phyloP scores from a whole-genome alignment of 2,113 vertebrate genomes.

The Mormyrus iriodes region DNA sequence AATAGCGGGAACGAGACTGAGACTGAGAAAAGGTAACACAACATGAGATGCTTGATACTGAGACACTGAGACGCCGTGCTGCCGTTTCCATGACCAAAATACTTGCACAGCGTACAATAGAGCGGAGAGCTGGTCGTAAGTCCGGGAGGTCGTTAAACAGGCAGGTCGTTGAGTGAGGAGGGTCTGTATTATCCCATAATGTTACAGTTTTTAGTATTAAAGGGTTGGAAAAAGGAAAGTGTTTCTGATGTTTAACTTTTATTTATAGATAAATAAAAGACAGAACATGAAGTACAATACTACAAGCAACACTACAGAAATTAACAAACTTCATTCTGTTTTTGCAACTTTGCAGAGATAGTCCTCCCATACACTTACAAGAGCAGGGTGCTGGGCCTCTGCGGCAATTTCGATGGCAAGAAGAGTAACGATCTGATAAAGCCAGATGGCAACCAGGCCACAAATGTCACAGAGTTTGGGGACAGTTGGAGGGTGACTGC shows the following conservation, averaged over 20 bases:
- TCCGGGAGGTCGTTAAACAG: neutral
- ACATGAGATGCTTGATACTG: neutral
- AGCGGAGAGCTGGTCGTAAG: neutral
- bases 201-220: constrained; percentile 43
- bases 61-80: neutral
- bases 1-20: neutral
- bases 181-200: constrained; percentile 19
- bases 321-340: neutral
- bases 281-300: neutral
- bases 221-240: neutral
- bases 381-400: constrained; percentile 53
- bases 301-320: neutral
- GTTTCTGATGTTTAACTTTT: neutral
- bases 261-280: neutral
- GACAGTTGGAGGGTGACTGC: constrained; percentile 69
- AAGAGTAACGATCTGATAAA: constrained; percentile 61
- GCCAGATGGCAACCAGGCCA: constrained; percentile 55
- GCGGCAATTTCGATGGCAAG: constrained; percentile 69
- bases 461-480: constrained; percentile 54
- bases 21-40: neutral
- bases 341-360: neutral
- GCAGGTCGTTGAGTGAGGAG: neutral
- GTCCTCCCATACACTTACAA: neutral
- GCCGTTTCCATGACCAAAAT: neutral
- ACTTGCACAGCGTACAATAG: neutral